Percentiles rank a stretch among this genome's conserved stretches.
Evolutionary conservation across 2,888 invertebrate genomes (phyloP).

Genomic region (Spisula solida): DNA sequence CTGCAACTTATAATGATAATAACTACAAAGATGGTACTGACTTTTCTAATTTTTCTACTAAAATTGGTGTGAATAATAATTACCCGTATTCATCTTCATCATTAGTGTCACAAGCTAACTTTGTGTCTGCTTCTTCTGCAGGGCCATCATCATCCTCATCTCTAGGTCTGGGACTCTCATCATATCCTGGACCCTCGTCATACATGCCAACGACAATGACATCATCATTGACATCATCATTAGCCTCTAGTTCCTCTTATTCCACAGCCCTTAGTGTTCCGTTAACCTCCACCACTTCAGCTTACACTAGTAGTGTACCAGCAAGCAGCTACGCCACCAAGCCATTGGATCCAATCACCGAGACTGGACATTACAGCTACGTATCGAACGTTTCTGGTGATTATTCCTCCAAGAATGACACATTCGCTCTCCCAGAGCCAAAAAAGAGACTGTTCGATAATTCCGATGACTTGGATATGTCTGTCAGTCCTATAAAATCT

Average conservation of each 20-base stretch:
- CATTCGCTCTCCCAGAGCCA: constrained; percentile 79
- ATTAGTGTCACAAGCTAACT: constrained; percentile 42
- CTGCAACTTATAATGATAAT: constrained; percentile 54
- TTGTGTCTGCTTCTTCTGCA: constrained; percentile 62
- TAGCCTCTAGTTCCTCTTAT: constrained; percentile 67
- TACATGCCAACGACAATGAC: constrained; percentile 60
- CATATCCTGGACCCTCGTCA: constrained; percentile 58
- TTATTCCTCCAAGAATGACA: constrained; percentile 73
- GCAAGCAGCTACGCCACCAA: constrained; percentile 66
- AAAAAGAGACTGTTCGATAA: constrained; percentile 82
- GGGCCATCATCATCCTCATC: constrained; percentile 52
- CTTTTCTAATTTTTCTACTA: constrained; percentile 67
- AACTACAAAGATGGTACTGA: constrained; percentile 66
- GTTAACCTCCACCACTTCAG: constrained; percentile 61
- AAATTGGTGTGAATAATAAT: constrained; percentile 57
- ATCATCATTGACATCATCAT: constrained; percentile 30
- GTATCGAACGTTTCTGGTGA: constrained; percentile 78
- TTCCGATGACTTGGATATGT: constrained; percentile 78
- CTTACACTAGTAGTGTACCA: constrained; percentile 62
- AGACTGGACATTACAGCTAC: constrained; percentile 79
- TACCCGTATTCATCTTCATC: constrained; percentile 36
- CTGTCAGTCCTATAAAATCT: constrained; percentile 79
- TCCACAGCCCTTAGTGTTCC: constrained; percentile 72
- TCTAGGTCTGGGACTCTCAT: constrained; percentile 47
- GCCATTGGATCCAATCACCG: constrained; percentile 70